These are phyloP conservation scores for Phorcus lineatus DNA, from an alignment of 2,888 invertebrate species.

Conservation along the genomic window DNA sequence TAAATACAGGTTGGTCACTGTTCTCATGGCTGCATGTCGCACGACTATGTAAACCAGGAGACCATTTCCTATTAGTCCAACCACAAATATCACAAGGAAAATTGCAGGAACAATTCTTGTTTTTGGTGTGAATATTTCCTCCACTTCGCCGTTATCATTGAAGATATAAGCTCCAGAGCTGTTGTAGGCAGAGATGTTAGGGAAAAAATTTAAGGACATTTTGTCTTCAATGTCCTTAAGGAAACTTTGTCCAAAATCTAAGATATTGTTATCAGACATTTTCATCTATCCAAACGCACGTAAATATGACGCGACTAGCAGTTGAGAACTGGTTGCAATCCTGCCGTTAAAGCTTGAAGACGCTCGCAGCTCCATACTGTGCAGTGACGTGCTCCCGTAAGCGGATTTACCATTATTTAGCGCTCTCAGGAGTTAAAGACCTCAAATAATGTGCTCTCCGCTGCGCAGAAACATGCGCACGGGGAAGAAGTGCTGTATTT, in stretches of 20 bases:
- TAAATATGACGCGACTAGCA: neutral
- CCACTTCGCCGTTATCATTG: constrained; percentile 8
- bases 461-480: no score
- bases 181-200: neutral
- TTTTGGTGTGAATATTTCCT: neutral
- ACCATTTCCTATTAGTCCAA: constrained; percentile 29
- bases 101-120: neutral
- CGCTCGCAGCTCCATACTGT: neutral
- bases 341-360: neutral
- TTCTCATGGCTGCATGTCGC: constrained; percentile 39
- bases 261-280: neutral
- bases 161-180: constrained; percentile 1
- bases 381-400: neutral
- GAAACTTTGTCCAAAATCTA: neutral
- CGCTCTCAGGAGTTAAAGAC: no score
- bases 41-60: constrained; percentile 37
- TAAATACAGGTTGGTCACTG: constrained; percentile 46
- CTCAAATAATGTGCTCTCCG: no score
- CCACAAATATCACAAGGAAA: constrained; percentile 17
- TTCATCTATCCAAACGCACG: neutral
- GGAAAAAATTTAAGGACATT: neutral
- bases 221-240: neutral
- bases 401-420: neutral
- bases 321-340: neutral
- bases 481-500: no score